Evolutionary conservation across 2,888 invertebrate genomes (phyloP).

Genomic region (Phaedon cochleariae): DNA sequence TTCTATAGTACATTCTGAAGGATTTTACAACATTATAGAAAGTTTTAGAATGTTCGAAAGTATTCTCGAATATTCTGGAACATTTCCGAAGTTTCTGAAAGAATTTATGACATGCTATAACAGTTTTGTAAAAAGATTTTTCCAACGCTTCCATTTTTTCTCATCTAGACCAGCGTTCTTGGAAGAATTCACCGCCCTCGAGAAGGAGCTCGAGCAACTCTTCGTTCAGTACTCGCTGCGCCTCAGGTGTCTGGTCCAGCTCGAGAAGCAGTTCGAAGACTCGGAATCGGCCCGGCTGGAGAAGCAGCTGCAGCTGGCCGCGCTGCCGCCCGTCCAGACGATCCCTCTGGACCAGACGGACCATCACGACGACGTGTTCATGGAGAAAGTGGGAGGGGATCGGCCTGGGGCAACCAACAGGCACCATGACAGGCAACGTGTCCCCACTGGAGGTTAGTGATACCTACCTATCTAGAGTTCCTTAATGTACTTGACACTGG

Average conservation of each 20-base stretch:
- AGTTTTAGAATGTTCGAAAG: no score
- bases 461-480: no score
- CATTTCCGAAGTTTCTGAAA: no score
- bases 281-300: conserved; percentile 81
- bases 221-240: conserved; percentile 90
- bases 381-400: conserved; percentile 50
- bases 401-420: conserved; percentile 51
- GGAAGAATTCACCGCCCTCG: conserved; percentile 92
- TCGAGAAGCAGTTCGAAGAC: conserved; percentile 87
- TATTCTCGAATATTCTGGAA: no score
- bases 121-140: no score
- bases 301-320: conserved; percentile 68
- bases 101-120: no score
- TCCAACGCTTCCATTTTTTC: no score
- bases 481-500: no score
- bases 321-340: conserved; percentile 67
- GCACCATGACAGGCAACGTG: conserved; percentile 64
- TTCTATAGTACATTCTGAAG: no score
- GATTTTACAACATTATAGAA: no score
- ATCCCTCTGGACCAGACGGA: conserved; percentile 59
- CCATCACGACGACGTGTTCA: conserved; percentile 48
- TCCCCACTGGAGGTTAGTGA: conserved; percentile 66
- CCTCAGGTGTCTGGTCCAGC: conserved; percentile 86
- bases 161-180: conserved; percentile 87
- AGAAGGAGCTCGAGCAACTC: conserved; percentile 82